These are phyloP conservation scores for Rallus limicola DNA, from an alignment of 2,113 vertebrate species.

Conservation along the genomic window DNA sequence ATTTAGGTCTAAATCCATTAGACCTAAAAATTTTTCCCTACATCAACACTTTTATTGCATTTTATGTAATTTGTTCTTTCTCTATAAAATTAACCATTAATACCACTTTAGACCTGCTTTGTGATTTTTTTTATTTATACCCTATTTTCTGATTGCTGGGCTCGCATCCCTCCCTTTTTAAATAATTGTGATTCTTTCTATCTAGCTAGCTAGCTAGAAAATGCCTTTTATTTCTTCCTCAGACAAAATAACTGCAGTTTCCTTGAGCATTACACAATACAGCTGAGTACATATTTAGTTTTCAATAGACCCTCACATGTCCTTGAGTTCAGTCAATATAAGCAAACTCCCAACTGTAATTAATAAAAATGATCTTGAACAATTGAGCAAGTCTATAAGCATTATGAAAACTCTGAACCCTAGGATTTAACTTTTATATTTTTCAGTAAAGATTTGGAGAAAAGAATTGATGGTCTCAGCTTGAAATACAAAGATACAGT, in stretches of 20 bases:
- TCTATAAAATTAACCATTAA: not conserved
- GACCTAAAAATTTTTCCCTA: not conserved
- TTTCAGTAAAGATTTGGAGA: not conserved
- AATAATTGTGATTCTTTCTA: not conserved
- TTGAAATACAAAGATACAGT: not conserved
- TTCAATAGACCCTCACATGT: not conserved
- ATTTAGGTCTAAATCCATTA: not conserved
- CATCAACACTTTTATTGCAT: not conserved
- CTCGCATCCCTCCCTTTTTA: not conserved
- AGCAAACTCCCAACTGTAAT: not conserved
- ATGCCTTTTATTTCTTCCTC: not conserved
- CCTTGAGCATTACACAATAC: not conserved
- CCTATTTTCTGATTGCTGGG: not conserved
- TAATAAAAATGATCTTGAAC: not conserved
- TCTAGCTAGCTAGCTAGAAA: not conserved
- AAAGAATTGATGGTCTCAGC: not conserved
- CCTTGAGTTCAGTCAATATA: slow-evolving; percentile 5
- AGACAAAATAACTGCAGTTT: not conserved
- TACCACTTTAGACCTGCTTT: not conserved
- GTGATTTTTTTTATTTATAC: not conserved
- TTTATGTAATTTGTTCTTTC: not conserved
- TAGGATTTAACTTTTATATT: not conserved
- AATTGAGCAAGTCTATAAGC: not conserved
- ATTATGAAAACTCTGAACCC: not conserved
- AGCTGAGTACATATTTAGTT: not conserved